Evolutionary conservation across 2,888 invertebrate species (phyloP).

Genomic region (Emmelina monodactyla): DNA sequence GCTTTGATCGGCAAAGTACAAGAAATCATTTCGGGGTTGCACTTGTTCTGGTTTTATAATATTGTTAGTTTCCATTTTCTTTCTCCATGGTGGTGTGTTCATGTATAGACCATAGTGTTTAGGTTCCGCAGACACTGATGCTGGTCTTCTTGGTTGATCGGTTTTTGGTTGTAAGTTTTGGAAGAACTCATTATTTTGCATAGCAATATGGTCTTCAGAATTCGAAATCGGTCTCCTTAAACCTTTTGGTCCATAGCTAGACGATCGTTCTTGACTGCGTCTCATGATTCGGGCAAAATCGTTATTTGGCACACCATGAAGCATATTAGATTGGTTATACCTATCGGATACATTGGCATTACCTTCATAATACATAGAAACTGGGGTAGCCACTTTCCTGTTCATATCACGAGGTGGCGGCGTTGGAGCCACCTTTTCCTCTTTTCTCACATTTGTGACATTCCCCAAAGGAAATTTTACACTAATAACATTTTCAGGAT

Average conservation of each 20-base stretch:
- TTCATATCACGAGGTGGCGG: constrained; percentile 83
- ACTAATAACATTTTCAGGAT: constrained; percentile 49
- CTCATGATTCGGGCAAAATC: constrained; percentile 59
- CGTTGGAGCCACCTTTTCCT: constrained; percentile 71
- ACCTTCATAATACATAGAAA: constrained; percentile 60
- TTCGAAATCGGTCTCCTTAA: constrained; percentile 55
- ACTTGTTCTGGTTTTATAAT: constrained; percentile 47
- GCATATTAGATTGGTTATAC: constrained; percentile 30
- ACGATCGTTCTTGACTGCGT: constrained; percentile 50
- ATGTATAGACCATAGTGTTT: constrained; percentile 49
- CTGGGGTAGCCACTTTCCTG: constrained; percentile 61
- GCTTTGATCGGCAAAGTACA: constrained; percentile 75
- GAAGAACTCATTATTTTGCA: constrained; percentile 53
- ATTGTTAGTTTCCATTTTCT: constrained; percentile 30
- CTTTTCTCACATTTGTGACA: constrained; percentile 44
- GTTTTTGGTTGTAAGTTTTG: constrained; percentile 33
- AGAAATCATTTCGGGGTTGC: constrained; percentile 57
- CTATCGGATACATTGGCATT: constrained; percentile 37
- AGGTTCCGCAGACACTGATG: constrained; percentile 59
- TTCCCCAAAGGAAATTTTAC: constrained; percentile 62
- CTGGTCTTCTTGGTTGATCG: constrained; percentile 53
- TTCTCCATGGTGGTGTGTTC: constrained; percentile 51
- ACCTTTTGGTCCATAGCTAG: constrained; percentile 51
- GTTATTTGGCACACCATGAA: constrained; percentile 52
- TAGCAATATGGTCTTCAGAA: constrained; percentile 60